Conservation (phyloP, 2,888 invertebrate species). For the Cryptops parisi region DNA sequence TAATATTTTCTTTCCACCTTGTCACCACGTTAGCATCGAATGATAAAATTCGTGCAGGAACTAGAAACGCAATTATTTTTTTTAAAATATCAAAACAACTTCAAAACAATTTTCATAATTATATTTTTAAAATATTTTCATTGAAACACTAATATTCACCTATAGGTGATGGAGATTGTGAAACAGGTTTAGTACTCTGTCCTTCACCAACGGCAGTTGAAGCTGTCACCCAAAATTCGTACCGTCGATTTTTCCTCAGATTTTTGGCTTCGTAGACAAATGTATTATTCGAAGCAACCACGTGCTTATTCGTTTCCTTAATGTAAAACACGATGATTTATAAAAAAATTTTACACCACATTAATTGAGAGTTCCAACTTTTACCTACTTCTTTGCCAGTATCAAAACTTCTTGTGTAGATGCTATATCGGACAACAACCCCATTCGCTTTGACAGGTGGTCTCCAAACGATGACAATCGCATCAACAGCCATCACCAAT, state of each 20-base stretch:
- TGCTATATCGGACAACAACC: slow-evolving; percentile 29
- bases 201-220: slow-evolving; percentile 29
- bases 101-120: too few relatives aligned
- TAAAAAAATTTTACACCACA: neutral
- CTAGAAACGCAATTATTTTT: slow-evolving; percentile 8
- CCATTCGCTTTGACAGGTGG: slow-evolving; percentile 31
- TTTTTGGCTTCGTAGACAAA: slow-evolving; percentile 22
- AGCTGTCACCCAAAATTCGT: slow-evolving; percentile 29
- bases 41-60: slow-evolving; percentile 17
- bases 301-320: slow-evolving; percentile 17
- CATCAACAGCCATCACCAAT: slow-evolving; percentile 27
- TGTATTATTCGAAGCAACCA: slow-evolving; percentile 18
- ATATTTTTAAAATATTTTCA: neutral
- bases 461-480: slow-evolving; percentile 32
- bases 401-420: slow-evolving; percentile 24
- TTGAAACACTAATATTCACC: too few relatives aligned
- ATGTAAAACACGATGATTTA: neutral
- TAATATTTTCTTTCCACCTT: slow-evolving; percentile 16
- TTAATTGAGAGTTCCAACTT: neutral
- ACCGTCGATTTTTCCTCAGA: slow-evolving; percentile 24
- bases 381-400: slow-evolving; percentile 13
- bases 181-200: slow-evolving; percentile 25
- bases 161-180: slow-evolving; percentile 25
- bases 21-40: slow-evolving; percentile 13
- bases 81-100: neutral